A percentile compares a stretch with the other conserved stretches of the same genome.
These are phyloP conservation scores for Epicampocera succincta DNA, from an alignment of 2,888 invertebrate genomes.

Conservation along the genomic window DNA sequence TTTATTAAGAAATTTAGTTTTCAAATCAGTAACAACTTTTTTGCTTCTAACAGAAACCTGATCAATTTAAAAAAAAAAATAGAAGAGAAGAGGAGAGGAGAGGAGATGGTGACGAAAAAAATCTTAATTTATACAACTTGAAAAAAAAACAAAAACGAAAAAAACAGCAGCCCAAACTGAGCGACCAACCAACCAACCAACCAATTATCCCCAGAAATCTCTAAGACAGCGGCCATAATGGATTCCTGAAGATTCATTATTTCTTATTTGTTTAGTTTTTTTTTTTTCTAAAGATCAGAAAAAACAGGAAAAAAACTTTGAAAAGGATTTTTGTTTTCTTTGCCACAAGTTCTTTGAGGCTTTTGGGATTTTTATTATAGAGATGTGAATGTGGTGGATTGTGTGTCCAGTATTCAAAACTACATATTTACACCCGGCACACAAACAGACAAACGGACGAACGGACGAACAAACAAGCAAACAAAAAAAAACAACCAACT, in stretches of 20 bases:
- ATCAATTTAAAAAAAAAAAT: constrained; percentile 52
- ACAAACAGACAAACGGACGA: too few species aligned
- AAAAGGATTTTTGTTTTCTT: constrained; percentile 30
- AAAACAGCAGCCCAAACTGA: constrained; percentile 20
- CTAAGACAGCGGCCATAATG: constrained; percentile 78
- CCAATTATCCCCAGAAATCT: constrained; percentile 55
- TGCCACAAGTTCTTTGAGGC: constrained; percentile 37
- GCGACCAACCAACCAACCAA: constrained; percentile 5
- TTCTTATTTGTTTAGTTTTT: constrained; percentile 29
- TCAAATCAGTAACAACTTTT: constrained; percentile 30
- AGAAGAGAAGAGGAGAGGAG: too few species aligned
- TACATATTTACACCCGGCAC: constrained; percentile 59
- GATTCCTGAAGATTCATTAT: constrained; percentile 75
- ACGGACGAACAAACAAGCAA: too few species aligned
- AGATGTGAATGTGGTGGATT: constrained; percentile 28
- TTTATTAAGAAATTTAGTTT: constrained; percentile 63
- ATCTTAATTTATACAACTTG: constrained; percentile 19
- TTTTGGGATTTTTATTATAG: constrained; percentile 22
- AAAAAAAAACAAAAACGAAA: constrained; percentile 29
- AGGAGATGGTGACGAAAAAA: not conserved
- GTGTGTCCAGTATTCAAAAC: not conserved
- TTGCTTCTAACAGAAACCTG: constrained; percentile 55
- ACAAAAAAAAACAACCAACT: constrained; percentile 11
- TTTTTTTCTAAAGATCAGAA: not conserved
- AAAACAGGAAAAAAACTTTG: constrained; percentile 1